These are phyloP conservation scores for Eriocheir sinensis DNA, from an alignment of 1,140 invertebrate species.

Conservation along the genomic window DNA sequence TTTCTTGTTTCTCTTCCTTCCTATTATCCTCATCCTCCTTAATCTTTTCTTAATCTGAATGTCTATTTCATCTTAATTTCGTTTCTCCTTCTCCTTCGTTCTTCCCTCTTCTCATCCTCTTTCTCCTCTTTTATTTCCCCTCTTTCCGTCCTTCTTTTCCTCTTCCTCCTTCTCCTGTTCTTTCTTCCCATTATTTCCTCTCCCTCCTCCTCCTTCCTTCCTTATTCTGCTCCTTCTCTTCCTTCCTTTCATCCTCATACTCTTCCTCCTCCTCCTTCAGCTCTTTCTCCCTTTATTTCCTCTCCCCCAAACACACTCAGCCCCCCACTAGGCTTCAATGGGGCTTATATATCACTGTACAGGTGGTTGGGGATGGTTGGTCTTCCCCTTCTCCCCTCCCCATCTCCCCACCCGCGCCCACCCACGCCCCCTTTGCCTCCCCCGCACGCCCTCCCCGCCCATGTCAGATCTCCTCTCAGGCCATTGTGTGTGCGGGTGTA, in stretches of 20 bases:
- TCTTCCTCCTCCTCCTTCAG: neutral
- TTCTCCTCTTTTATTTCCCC: neutral
- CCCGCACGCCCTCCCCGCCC: neutral
- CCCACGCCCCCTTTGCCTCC: neutral
- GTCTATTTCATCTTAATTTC: neutral
- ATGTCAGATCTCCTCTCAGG: neutral
- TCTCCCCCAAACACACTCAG: neutral
- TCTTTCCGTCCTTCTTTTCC: neutral
- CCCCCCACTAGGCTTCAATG: neutral
- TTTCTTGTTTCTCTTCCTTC: neutral
- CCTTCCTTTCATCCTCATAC: neutral
- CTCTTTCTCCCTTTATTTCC: neutral
- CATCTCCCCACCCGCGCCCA: neutral
- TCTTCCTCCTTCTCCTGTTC: neutral
- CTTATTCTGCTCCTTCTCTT: neutral
- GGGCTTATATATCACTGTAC: conserved; percentile 3
- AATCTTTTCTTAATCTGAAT: too few relatives aligned
- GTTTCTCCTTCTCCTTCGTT: neutral
- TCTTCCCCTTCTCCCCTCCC: neutral
- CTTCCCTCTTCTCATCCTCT: neutral
- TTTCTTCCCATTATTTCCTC: neutral
- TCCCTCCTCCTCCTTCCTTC: neutral
- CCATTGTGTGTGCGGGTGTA: neutral
- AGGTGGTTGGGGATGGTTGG: neutral
- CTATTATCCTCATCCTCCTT: neutral